phyloP scores from a whole-genome alignment of 2,113 vertebrate species.

The Ctenodactylus gundi region DNA sequence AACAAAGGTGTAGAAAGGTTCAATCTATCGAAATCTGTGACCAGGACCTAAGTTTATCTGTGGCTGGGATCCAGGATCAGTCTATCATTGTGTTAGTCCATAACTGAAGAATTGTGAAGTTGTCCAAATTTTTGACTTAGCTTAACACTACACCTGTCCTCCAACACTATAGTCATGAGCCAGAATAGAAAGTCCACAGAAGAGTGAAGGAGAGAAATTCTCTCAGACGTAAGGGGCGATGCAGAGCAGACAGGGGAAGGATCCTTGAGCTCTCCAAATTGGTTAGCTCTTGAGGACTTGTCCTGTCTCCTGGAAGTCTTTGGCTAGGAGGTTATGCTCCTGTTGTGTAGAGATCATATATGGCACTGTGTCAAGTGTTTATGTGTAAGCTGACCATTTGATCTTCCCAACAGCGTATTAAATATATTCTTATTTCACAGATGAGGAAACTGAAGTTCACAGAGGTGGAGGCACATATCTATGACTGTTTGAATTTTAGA shows the following conservation, averaged over 20 bases:
- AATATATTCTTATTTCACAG: not conserved
- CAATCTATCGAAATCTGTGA: not conserved
- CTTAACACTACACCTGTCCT: not conserved
- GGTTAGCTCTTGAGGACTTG: not conserved
- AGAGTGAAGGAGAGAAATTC: not conserved
- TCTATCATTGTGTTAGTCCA: not conserved
- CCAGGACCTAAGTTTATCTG: not conserved
- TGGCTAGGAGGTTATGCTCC: not conserved
- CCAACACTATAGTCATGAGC: not conserved
- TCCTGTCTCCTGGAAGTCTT: not conserved
- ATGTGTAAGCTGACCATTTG: not conserved
- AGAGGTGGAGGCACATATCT: not conserved
- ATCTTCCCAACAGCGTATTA: not conserved
- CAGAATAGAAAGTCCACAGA: not conserved
- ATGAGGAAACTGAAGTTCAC: not conserved
- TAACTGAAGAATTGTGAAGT: not conserved
- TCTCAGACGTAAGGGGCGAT: not conserved
- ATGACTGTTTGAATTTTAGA: not conserved
- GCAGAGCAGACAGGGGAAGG: not conserved
- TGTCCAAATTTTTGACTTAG: not conserved
- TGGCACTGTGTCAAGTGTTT: not conserved
- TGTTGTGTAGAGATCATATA: not conserved
- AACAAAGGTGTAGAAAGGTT: not conserved
- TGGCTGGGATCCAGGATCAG: not conserved
- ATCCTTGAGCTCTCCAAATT: not conserved